Conservation (phyloP, 1,140 invertebrate genomes). For the Diabrotica virgifera region DNA sequence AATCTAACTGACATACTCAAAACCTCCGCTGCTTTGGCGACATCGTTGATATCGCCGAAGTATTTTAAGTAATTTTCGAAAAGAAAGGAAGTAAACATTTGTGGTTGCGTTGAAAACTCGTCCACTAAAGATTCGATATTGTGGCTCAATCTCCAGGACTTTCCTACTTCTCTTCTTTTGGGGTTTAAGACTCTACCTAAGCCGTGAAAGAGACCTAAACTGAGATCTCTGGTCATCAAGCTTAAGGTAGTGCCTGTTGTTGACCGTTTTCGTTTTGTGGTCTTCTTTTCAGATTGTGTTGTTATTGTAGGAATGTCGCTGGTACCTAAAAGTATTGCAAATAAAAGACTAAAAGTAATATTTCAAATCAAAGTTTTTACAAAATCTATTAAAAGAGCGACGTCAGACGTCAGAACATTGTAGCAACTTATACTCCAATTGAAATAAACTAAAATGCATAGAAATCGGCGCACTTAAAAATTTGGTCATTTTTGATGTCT, state of each 20-base stretch:
- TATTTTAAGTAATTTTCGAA: slow-evolving; percentile 73
- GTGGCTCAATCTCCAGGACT: slow-evolving; percentile 54
- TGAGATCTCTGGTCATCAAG: slow-evolving; percentile 62
- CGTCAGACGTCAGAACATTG: too few relatives aligned
- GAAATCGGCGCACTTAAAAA: too few relatives aligned
- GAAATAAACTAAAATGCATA: too few relatives aligned
- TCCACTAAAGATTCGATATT: slow-evolving; percentile 62
- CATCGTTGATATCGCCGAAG: slow-evolving; percentile 59
- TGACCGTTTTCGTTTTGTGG: slow-evolving; percentile 37
- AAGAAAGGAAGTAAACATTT: slow-evolving; percentile 63
- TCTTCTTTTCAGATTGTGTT: slow-evolving; percentile 46
- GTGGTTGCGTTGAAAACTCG: slow-evolving; percentile 61
- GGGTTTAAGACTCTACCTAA: slow-evolving; percentile 74
- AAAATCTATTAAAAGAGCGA: too few relatives aligned
- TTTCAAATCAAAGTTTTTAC: background rate
- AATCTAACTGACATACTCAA: slow-evolving; percentile 63
- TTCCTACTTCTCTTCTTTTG: slow-evolving; percentile 56
- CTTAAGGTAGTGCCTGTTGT: slow-evolving; percentile 46
- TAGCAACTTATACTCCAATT: too few relatives aligned
- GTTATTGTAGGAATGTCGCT: slow-evolving; percentile 23
- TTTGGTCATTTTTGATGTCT: too few relatives aligned
- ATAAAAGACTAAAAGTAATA: background rate
- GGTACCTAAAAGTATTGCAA: slow-evolving; percentile 29
- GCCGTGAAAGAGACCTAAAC: slow-evolving; percentile 67
- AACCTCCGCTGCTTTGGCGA: slow-evolving; percentile 54